Evolutionary conservation across 64 coral and sea anemone genomes (phyloP).

Genomic region (Montipora foliosa): DNA sequence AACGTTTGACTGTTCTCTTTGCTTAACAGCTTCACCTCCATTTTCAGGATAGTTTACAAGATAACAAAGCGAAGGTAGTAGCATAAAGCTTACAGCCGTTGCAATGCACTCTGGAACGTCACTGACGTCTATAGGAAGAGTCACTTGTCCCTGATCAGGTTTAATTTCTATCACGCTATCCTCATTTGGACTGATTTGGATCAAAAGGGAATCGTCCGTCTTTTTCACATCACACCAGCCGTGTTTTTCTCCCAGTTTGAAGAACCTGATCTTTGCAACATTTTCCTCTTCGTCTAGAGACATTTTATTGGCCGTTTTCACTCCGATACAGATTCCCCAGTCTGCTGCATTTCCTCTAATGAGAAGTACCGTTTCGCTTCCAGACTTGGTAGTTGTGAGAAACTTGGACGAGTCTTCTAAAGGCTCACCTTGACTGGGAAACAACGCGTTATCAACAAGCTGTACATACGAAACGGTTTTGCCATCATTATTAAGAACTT

Average conservation of each 20-base stretch:
- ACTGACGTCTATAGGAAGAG: background rate
- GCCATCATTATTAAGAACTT: background rate
- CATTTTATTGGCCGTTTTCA: background rate
- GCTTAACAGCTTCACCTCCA: background rate
- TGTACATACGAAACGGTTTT: constrained; percentile 1
- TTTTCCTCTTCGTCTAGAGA: constrained; percentile 23
- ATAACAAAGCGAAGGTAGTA: constrained; percentile 15
- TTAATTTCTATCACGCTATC: constrained; percentile 17
- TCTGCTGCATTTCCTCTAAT: background rate
- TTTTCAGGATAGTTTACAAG: background rate
- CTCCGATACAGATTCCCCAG: constrained; percentile 10
- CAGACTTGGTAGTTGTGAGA: background rate
- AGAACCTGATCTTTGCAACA: constrained; percentile 11
- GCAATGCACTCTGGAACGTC: constrained; percentile 15
- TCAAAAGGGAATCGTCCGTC: constrained; percentile 28
- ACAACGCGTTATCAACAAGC: background rate
- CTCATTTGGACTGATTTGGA: constrained; percentile 26
- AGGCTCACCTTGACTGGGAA: constrained; percentile 5
- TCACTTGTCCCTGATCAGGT: constrained; percentile 19
- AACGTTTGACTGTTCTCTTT: background rate
- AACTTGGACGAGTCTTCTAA: constrained; percentile 16
- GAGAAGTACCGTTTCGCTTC: background rate
- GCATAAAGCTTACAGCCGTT: constrained; percentile 2
- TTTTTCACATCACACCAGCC: constrained; percentile 26
- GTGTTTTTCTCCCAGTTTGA: constrained; percentile 11